Base-by-base conservation (phyloP, 2,797 vertebrate genomes). In the Ispidina lecontei region DNA sequence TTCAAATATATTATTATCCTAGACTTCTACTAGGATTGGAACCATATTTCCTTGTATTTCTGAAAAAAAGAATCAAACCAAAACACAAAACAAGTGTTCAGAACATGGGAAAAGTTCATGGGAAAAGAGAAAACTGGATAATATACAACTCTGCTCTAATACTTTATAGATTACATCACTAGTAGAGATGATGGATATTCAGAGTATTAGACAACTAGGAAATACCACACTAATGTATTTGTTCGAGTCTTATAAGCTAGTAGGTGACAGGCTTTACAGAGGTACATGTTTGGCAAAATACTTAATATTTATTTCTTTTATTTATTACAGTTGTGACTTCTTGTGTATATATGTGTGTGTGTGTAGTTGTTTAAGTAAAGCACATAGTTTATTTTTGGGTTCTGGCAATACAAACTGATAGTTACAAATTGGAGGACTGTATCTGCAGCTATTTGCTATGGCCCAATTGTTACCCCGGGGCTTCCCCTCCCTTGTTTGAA, bases 61-160 rank as follows among this genome's bases (percentile, higher is more conserved):
- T 93, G 81, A 78, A 90, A 91, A 89, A 92, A 89, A 69, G 49
- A 3, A 91, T 39, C 47, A 49, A 49, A 49, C 25, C 47, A 49
- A 49, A 49, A 26, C 25, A 26, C 25, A 49, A 25, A 26, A 10
- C 14, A 52, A 93, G 28, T 28, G 28, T 77, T 87, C 69, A 71
- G 71, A 96, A 96, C 90, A 95, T 95, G 93, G 89, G 94, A 96
- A 95, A 95, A 87, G 78, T 93, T 94, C 92, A 90, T 93, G 94
- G 93, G 95, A 96, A 96, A 94, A 89, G 65, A 90, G 60, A 90
- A 88, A 92, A 90, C 86, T 96, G 93, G 96, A 94, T 83, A 93
- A 94, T 70, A 80, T 72, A 94, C 88, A 94, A 77, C 72, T 94
- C 74, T 28, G 81, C 84, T 90, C 65, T 89, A 95, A 96, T 96